Evolutionary conservation across 1,140 invertebrate species (phyloP), one percentile per base, ranked within the genome.

Genomic region (Brachionus sp.): DNA sequence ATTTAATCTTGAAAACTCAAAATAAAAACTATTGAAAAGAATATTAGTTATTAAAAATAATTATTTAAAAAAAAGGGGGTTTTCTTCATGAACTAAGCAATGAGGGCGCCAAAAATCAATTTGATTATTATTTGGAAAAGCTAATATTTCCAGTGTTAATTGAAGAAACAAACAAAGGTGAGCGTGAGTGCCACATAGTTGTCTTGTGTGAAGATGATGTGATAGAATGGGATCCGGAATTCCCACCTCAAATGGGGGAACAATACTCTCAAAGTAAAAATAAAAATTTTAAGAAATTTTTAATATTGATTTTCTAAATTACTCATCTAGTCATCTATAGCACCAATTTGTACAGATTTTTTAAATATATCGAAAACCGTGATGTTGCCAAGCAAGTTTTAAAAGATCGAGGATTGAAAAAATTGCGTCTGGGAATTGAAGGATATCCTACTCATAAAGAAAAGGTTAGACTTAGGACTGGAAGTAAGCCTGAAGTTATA

Each of bases 351-450:
- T 97, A 97, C 85, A 91, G 96, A 84, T 99, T 99, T 90, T 99
- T 99, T 90, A 98, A 98, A 87, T 99, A 99, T 88, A 98, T 98
- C 84, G 98, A 99, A 89, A 99, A 99, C 87, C 91, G 97, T 84
- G 97, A 99, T 88, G 97, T 99, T 9, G 97, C 97, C 2, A 99
- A 99, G 88, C 95, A 96, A 90, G 91, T 99, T 16, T 93, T 99
- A 91, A 98, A 98, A 88, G 97, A 99, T 87, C 91, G 97, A 73
- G 97, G 97, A 0, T 89, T 99, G 42, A 99, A 99, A 88, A 99
- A 99, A 88, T 99, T 99, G 84, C 92, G 96, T n/a, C 91, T 99
- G 25, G 97, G 98, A 7, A 98, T 99, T 80, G 98, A 99, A 91
- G 96, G 90, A 89, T 99, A 99, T 89, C 98, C 98, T 25, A 99